Evolutionary conservation across 2,113 vertebrate genomes (phyloP), one percentile per base, ranked within the genome.

Genomic region (Procavia capensis): DNA sequence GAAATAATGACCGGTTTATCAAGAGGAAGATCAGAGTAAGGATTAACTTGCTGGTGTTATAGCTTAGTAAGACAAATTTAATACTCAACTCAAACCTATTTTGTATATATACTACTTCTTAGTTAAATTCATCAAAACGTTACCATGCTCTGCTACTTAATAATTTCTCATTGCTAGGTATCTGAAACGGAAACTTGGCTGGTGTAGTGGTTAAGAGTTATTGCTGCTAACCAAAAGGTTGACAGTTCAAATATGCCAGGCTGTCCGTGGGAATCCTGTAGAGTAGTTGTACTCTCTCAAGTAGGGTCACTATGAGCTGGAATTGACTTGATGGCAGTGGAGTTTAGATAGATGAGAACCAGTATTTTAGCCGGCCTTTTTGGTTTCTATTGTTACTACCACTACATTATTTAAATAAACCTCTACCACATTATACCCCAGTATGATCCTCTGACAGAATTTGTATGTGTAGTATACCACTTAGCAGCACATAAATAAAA

Each of bases 401-500:
- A 61, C 36, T 47, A 81, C 17, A 45, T 20, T 11, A 4, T 68
- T 93, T 75, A 92, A 50, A 61, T 31, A 92, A 89, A 88, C 1
- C 0, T 72, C 9, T 89, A 1, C 68, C 19, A 34, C 41, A 57
- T 66, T 45, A 36, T 72, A 13, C 7, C 17, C 24, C 39, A n/a
- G 22, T 25, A 90, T 93, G 45, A 68, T 4, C 41, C 13, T 94
- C 50, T 93, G 87, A 80, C 31, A 61, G 59, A 90, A 89, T 92
- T 88, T 93, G 75, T 93, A 34, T 76, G 7, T 54, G 7, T 93
- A 16, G 9, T 72, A 27, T 64, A 29, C 86, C 43, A 92, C 4
- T 39, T 31, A 90, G 45, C 20, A 81, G 61, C 27, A 66, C 64
- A 94, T 74, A 81, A 81, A 76, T 36, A 61, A 93, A 92, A 84